These are phyloP conservation scores for Cantharis flavilabris DNA, from an alignment of 2,888 invertebrate species.

Conservation along the genomic window DNA sequence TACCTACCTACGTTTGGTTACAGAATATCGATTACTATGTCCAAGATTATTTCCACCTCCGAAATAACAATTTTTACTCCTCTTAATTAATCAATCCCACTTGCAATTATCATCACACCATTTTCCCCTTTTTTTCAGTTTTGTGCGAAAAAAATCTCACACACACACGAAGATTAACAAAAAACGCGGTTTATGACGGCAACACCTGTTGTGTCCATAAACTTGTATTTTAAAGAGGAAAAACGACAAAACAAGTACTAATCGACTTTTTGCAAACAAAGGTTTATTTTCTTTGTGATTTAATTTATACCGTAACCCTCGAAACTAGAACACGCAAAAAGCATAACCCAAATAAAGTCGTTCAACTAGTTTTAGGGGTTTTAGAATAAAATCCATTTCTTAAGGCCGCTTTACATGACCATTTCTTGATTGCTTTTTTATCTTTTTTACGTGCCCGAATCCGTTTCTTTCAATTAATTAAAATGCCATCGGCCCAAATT, in stretches of 20 bases:
- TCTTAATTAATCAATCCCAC: not conserved
- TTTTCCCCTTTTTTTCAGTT: not conserved
- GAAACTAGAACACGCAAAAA: conserved; percentile 1
- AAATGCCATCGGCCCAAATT: not conserved
- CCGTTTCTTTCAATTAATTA: not conserved
- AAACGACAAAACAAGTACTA: not conserved
- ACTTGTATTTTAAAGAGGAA: not conserved
- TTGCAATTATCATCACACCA: not conserved
- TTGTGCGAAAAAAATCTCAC: not conserved
- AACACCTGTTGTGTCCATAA: not conserved
- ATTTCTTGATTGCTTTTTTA: not conserved
- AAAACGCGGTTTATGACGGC: not conserved
- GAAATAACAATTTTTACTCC: not conserved
- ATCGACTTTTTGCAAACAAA: conserved; percentile 4
- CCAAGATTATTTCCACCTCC: not conserved
- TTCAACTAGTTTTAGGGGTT: not conserved
- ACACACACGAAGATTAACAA: not conserved
- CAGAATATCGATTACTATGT: conserved; percentile 22
- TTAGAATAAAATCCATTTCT: not conserved
- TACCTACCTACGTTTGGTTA: conserved; percentile 22
- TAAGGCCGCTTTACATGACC: not conserved
- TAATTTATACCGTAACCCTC: conserved; percentile 11
- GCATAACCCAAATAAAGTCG: not conserved
- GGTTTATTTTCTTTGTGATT: conserved; percentile 16
- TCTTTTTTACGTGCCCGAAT: not conserved